Evolutionary conservation across 2,888 invertebrate species (phyloP), one percentile per base, ranked within the genome.

Genomic region (Tortricodes alternella): DNA sequence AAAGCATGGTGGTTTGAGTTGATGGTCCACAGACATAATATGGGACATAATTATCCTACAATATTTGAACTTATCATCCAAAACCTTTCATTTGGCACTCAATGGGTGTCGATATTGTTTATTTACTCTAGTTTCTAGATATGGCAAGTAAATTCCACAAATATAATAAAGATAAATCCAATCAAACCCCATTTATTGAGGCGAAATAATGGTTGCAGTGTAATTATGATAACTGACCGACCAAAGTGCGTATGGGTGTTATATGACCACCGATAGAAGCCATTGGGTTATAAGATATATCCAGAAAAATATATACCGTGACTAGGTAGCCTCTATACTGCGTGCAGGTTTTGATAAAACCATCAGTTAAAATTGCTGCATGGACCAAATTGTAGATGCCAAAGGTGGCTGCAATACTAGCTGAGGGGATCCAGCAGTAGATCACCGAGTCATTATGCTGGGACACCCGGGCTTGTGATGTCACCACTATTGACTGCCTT

Each of bases 321-420:
- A 95, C 92, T 62, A 96, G 78, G 53, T 93, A 92, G 65, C 92
- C 92, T 53, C 94, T 91, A 68, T 96, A 96, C 67, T 96, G 94
- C 3, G 92, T 93, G 74, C 96, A 96, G n/a, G 95, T 95, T 62
- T 91, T 92, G 50, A 93, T 88, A 70, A 94, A 96, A 0, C 96
- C 96, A 73, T 94, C 94, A 0, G 95, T 93, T 49, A 94, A 91
- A 13, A 96, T 92, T 0, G 93, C 85, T 8, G 95, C 94, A 76
- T 95, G 94, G 0, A 93, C 89, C 2, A 96, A 69, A 5, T 94
- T 92, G 62, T 96, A 94, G 15, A 95, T 73, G 7, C 92, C 91
- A 73, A 95, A 93, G 2, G 95, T 66, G 1, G 89, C 84, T 0
- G 94, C 92, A 23, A 95, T 83, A 38, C 93, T 91, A 0, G 93